Percentiles rank a stretch among this genome's conserved stretches.
phyloP scores from a whole-genome alignment of 2,113 vertebrate genomes.

The Brachyhypopomus gauderio region DNA sequence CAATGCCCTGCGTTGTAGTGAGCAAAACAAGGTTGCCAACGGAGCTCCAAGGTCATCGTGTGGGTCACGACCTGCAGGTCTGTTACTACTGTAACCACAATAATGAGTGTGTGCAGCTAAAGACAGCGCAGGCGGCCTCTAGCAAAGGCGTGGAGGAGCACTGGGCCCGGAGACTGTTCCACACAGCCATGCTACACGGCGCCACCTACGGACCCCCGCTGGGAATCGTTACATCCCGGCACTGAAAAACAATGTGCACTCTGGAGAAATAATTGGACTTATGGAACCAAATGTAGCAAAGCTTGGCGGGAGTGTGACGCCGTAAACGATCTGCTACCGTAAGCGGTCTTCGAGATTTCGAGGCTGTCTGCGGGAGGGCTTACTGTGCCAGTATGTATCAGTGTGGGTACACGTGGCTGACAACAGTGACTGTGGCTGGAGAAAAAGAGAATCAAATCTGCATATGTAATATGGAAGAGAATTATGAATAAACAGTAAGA shows the following conservation, averaged over 20 bases:
- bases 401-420: not conserved
- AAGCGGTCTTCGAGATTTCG: not conserved
- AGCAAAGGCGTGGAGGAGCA: conserved; percentile 10
- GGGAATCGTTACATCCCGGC: not conserved
- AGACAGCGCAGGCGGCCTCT: conserved; percentile 47
- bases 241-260: conserved; percentile 3
- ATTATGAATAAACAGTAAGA: not conserved
- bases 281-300: not conserved
- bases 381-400: not conserved
- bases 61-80: conserved; percentile 27
- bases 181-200: conserved; percentile 31
- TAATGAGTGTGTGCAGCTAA: conserved; percentile 49
- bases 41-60: conserved; percentile 15
- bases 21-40: conserved; percentile 34
- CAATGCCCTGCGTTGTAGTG: conserved; percentile 45
- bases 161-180: conserved; percentile 2
- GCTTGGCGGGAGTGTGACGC: not conserved
- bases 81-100: conserved; percentile 34
- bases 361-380: not conserved
- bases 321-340: conserved; percentile 28
- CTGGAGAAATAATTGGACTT: not conserved
- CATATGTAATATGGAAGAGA: not conserved
- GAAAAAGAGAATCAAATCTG: conserved; percentile 1
- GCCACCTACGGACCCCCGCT: not conserved
- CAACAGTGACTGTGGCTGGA: not conserved